phyloP scores from a whole-genome alignment of 2,888 invertebrate genomes.

The Vandiemenella viatica region DNA sequence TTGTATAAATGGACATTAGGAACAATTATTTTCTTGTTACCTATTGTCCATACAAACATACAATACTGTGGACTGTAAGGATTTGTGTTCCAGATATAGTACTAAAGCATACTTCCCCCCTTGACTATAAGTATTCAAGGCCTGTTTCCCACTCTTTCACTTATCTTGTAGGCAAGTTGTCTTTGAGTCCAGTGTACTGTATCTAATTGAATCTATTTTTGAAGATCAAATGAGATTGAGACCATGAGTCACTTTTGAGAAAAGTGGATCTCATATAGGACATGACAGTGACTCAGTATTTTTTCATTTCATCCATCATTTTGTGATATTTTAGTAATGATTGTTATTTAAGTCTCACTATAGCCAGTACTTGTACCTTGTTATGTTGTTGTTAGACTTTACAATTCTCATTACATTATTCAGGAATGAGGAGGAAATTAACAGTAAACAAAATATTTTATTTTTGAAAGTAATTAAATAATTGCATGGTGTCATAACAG shows the following conservation, averaged over 20 bases:
- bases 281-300: conserved; percentile 34
- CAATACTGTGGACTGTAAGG: conserved; percentile 5
- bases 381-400: conserved; percentile 28
- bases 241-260: conserved; percentile 17
- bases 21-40: no score
- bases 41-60: no score
- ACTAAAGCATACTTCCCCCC: conserved; percentile 10
- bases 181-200: conserved; percentile 14
- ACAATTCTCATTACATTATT: conserved; percentile 32
- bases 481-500: conserved; percentile 1
- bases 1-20: no score
- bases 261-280: conserved; percentile 21
- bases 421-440: conserved; percentile 30
- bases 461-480: conserved; percentile 29
- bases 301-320: conserved; percentile 36
- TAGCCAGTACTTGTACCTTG: conserved; percentile 24
- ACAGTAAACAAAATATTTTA: conserved; percentile 27
- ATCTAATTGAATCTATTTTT: conserved; percentile 19
- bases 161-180: conserved; percentile 20
- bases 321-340: conserved; percentile 41
- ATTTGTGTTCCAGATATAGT: not conserved
- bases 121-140: conserved; percentile 16
- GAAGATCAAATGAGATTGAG: conserved; percentile 16
- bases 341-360: conserved; percentile 40
- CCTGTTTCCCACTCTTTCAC: conserved; percentile 15